Percentiles rank a stretch among this genome's conserved stretches.
phyloP scores from a whole-genome alignment of 2,888 invertebrate species.

The Lithophane leautieri region DNA sequence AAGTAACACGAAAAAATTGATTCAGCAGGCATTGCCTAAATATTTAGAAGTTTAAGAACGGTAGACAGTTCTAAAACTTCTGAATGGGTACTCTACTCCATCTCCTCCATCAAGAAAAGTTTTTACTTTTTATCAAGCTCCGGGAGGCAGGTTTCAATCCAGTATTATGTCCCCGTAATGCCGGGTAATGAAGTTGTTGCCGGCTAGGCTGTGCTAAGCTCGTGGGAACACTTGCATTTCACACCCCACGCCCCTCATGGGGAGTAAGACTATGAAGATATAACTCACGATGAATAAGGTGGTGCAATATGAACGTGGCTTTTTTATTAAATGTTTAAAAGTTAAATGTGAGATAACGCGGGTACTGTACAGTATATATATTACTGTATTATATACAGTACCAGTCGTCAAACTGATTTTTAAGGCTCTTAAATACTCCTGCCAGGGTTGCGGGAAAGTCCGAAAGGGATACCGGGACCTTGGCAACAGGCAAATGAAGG shows the following conservation, averaged over 20 bases:
- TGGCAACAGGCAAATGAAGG: no score
- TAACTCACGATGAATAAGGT: neutral
- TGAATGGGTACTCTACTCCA: no score
- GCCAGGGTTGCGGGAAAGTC: no score
- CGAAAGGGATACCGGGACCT: no score
- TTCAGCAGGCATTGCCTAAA: neutral
- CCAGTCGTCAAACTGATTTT: no score
- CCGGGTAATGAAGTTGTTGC: constrained; percentile 58
- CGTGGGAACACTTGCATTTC: constrained; percentile 56
- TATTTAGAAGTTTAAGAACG: neutral
- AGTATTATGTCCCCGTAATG: constrained; percentile 54
- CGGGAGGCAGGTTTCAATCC: constrained; percentile 22
- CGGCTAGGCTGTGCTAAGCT: constrained; percentile 38
- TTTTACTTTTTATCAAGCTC: constrained; percentile 2
- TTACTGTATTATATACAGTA: no score
- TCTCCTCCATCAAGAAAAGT: neutral
- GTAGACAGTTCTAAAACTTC: no score
- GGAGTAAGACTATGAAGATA: constrained; percentile 7
- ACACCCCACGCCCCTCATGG: constrained; percentile 25
- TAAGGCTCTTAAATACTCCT: no score
- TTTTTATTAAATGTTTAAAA: neutral
- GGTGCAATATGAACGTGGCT: neutral
- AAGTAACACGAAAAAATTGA: neutral
- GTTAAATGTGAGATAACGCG: no score
- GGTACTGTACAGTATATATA: no score